These are phyloP conservation scores for Cossypha niveicapilla DNA, from an alignment of 2,797 vertebrate species.

Conservation along the genomic window DNA sequence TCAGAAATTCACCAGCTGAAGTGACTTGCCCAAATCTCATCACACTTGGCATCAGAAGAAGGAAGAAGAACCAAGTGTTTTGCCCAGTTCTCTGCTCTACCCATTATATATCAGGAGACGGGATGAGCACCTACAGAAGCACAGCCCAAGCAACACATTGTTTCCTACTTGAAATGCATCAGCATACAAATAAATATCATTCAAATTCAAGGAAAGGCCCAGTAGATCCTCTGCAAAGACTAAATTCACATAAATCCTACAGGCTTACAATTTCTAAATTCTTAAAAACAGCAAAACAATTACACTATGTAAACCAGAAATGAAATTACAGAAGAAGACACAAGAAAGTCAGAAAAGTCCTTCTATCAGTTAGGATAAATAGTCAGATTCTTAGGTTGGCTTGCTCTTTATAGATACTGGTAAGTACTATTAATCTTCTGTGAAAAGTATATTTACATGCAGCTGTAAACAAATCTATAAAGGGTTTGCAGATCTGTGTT, in stretches of 20 bases:
- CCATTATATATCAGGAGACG: not conserved
- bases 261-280: not conserved
- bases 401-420: not conserved
- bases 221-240: not conserved
- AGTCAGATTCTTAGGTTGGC: not conserved
- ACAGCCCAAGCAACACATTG: not conserved
- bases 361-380: not conserved
- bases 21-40: not conserved
- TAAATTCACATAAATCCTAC: not conserved
- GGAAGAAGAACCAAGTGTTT: not conserved
- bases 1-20: not conserved
- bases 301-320: not conserved
- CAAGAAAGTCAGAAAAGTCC: not conserved
- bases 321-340: not conserved
- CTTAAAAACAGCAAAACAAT: not conserved
- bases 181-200: not conserved
- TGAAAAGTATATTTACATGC: constrained; percentile 24
- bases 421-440: not conserved
- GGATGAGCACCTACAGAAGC: not conserved
- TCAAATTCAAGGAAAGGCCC: not conserved
- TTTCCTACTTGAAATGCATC: not conserved
- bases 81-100: not conserved
- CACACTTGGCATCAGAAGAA: not conserved
- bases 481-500: constrained; percentile 7
- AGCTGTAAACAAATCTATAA: constrained; percentile 12